Base-by-base conservation (phyloP, 2,888 invertebrate species). In the Apotomis turbidana region DNA sequence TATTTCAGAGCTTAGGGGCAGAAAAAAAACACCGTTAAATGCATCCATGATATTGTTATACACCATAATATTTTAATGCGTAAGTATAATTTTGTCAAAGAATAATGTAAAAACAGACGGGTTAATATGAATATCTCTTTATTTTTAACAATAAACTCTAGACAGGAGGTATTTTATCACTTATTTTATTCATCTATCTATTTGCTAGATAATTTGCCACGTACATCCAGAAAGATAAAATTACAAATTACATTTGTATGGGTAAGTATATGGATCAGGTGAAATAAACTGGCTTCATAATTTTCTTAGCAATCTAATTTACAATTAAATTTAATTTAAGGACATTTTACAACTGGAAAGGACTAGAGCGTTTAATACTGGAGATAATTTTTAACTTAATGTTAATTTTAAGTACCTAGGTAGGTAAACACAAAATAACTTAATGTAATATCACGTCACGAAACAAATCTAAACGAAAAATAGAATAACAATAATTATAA, bases 131-230 rank as follows among this genome's bases (percentile, higher is more conserved):
- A 92, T 91, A 89, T 90, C 84, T 90, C 88, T 92, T 92, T 93
- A 92, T 90, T 90, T 83, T 81, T 88, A 91, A 92, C 91, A 91
- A 89, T 91, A 90, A 88, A 87, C 86, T 91, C 89, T 92, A 91
- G 90, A 91, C 90, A 91, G 89, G 87, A 89, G 88, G 89, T 91
- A 90, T 87, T 87, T 79, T 87, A 86, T 88, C 84, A 87, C 87
- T 86, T 87, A 87, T 70, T 79, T 80, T 79, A 81, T 59, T 64
- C 41, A 68, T 72, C 59, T 74, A 74, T 80, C 79, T 84, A 87
- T 78, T 78, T 75, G 78, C 81, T 85, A 82, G 79, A 80, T 80
- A 77, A 78, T 84, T 84, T 82, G 80, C 81, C 82, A 86, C 83
- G 74, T 82, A 83, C 77, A 81, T 83, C 80, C 73, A 81, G 82